Conservation (phyloP, 2,113 vertebrate species). For the Crotalus viridis region DNA sequence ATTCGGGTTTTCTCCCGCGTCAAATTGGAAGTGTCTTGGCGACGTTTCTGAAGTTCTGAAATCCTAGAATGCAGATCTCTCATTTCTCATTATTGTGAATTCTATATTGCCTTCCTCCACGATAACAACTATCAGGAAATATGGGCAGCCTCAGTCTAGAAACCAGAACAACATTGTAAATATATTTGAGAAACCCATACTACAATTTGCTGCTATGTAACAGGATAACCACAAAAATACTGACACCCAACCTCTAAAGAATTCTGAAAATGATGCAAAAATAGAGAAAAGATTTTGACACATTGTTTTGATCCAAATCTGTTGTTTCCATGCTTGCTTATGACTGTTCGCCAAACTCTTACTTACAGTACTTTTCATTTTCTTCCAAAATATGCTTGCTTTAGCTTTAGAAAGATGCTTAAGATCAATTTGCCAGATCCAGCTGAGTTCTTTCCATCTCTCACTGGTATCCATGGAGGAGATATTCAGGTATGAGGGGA, state of each 20-base stretch:
- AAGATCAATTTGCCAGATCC: constrained; percentile 71
- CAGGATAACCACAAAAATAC: neutral
- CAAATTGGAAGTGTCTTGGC: no score
- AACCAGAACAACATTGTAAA: neutral
- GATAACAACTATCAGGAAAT: neutral
- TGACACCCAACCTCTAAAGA: neutral
- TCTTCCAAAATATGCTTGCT: constrained; percentile 15
- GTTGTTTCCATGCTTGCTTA: neutral
- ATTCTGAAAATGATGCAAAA: neutral
- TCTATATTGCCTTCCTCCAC: neutral
- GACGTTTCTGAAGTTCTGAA: neutral
- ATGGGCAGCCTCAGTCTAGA: neutral
- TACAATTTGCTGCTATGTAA: neutral
- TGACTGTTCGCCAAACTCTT: neutral
- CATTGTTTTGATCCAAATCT: neutral
- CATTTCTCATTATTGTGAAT: neutral
- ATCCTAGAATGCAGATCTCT: neutral
- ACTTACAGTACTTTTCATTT: neutral
- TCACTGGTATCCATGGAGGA: constrained; percentile 61
- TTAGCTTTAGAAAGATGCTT: constrained; percentile 71
- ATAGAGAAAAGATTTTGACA: neutral
- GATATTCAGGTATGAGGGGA: constrained; percentile 71
- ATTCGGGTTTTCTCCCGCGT: no score
- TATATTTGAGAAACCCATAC: neutral
- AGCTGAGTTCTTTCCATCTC: constrained; percentile 67